phyloP scores from a whole-genome alignment of 2,797 vertebrate genomes.

The Falco rusticolus region DNA sequence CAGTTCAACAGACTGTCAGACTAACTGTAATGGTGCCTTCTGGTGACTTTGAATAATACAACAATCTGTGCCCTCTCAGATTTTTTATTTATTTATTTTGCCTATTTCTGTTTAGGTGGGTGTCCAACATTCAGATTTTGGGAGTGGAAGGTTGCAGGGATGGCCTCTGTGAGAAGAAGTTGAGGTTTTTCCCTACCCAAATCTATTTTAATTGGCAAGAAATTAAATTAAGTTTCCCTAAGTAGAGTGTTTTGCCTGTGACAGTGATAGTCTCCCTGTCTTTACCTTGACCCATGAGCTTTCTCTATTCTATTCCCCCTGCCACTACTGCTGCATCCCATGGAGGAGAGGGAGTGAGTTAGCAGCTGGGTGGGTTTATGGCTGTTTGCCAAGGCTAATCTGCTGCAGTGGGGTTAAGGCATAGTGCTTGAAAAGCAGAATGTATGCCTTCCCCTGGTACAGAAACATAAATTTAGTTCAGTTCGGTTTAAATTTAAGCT shows the following conservation, averaged over 20 bases:
- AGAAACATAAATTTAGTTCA: neutral
- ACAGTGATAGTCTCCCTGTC: rapidly evolving
- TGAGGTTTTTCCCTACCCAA: neutral
- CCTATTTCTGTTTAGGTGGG: neutral
- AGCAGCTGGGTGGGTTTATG: neutral
- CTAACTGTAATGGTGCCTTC: constrained; percentile 9
- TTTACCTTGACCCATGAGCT: neutral
- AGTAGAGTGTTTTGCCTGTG: neutral
- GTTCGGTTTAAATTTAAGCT: neutral
- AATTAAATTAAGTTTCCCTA: neutral
- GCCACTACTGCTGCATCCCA: rapidly evolving
- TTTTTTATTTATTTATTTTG: neutral
- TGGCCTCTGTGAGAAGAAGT: neutral
- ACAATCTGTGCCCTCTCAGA: neutral
- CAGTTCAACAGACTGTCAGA: constrained; percentile 22
- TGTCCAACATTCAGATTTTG: neutral
- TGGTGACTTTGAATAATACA: constrained; percentile 5
- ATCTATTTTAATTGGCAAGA: neutral
- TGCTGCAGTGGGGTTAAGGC: neutral
- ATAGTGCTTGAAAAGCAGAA: neutral
- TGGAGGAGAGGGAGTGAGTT: too few relatives aligned
- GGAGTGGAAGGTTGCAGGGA: too few relatives aligned
- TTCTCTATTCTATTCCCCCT: neutral
- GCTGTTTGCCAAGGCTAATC: neutral
- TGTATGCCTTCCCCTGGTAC: neutral